Evolutionary conservation across 2,797 vertebrate genomes (phyloP).

Genomic region (Antennarius maculatus): DNA sequence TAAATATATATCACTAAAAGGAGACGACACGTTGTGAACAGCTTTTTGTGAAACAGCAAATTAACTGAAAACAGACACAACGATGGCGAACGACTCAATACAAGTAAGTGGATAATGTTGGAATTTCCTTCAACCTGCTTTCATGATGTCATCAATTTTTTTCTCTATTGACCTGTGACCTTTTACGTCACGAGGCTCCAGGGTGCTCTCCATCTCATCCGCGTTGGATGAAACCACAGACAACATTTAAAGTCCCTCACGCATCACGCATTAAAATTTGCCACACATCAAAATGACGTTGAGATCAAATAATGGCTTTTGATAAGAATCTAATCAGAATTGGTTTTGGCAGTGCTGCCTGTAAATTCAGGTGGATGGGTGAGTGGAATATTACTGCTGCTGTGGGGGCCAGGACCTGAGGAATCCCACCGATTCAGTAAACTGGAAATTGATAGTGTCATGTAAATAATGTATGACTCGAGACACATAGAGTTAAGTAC

Average conservation of each 20-base stretch:
- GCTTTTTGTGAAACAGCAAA: slow-evolving; percentile 38
- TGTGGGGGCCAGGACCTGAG: background rate
- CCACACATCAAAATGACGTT: background rate
- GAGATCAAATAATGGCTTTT: background rate
- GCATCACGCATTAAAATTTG: too few relatives aligned
- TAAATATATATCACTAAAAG: slow-evolving; percentile 4
- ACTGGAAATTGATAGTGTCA: slow-evolving; percentile 58
- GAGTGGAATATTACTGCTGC: background rate
- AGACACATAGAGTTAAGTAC: slow-evolving; percentile 2
- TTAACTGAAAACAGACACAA: slow-evolving; percentile 40
- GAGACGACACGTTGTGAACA: slow-evolving; percentile 28
- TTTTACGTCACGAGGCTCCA: too few relatives aligned
- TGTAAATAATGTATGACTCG: slow-evolving; percentile 61
- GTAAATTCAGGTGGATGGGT: background rate
- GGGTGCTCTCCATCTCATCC: background rate
- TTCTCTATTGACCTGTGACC: background rate
- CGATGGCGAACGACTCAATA: slow-evolving; percentile 83
- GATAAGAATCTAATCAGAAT: background rate
- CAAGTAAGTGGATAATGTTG: slow-evolving; percentile 77
- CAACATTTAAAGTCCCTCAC: background rate
- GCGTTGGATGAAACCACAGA: background rate
- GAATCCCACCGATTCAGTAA: slow-evolving; percentile 24
- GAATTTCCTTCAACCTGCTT: background rate
- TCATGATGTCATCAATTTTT: too few relatives aligned
- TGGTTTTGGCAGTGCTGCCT: too few relatives aligned